Base-by-base conservation (phyloP, 2,797 vertebrate species). In the Gorsachius magnificus region DNA sequence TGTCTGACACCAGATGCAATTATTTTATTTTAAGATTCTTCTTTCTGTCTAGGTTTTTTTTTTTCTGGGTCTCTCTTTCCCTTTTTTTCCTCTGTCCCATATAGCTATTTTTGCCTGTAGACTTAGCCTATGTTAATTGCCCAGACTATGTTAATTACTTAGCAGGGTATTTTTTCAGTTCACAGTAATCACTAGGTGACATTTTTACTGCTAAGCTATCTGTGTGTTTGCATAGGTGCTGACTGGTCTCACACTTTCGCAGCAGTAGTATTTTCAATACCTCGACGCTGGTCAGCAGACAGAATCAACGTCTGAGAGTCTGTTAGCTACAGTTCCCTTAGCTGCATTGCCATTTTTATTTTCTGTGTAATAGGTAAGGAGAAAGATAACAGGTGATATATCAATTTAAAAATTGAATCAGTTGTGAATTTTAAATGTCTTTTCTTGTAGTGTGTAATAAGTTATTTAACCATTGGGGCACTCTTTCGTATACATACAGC, bases 181-280 rank as follows among this genome's bases (percentile, higher is more conserved):
- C 53, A 28, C 83, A 53, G 36, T 93, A 89, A 63, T 96, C 78
- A 74, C 81, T 72, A 36, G 51, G 45, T 94, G 87, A 70, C 69
- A 33, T 63, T 91, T 94, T 94, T 82, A 77, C 72, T 86, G 83
- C 66, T 90, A 76, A 94, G 87, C 85, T 77, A 20, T 70, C 51
- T 76, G 48, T 82, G 76, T 93, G 76, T 95, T 95, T 95, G 74
- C 78, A 38, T 88, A 91, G 90, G 77, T 95, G 93, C 93, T 96
- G 87, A 81, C 77, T 93, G 83, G 83, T 81, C 83, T 93, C 45
- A 41, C 77, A 86, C 82, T 83, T 90, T 86, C 53, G 7, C 89
- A 87, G 87, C 90, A 83, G 69, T 48, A 85, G 60, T 95, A 36
- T 85, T 92, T 91, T 89, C 87, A 91, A 60, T 88, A 76, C 51